Evolutionary conservation across 92 coral and sea anemone genomes (phyloP).

Genomic region (Desmophyllum pertusum): DNA sequence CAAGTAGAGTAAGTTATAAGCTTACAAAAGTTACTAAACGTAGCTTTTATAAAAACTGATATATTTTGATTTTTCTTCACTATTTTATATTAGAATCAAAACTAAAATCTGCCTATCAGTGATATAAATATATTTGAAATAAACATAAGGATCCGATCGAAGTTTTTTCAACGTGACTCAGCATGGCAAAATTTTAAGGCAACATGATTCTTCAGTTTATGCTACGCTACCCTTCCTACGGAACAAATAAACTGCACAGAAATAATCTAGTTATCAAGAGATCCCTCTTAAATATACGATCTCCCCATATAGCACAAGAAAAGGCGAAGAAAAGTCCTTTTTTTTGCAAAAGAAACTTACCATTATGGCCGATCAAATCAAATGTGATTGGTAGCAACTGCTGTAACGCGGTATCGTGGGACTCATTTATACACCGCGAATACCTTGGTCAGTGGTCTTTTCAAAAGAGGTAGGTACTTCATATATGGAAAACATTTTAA

Average conservation of each 20-base stretch:
- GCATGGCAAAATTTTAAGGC: background rate
- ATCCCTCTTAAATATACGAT: background rate
- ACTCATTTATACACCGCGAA: background rate
- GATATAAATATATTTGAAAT: background rate
- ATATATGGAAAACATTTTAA: background rate
- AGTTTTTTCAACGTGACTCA: slow-evolving; percentile 31
- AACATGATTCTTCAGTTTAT: background rate
- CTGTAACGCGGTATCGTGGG: slow-evolving; percentile 16
- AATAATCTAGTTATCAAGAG: background rate
- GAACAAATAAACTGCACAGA: background rate
- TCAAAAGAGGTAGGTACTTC: background rate
- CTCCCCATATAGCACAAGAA: background rate
- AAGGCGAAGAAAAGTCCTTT: background rate
- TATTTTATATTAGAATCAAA: background rate
- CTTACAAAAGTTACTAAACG: background rate
- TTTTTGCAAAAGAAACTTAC: slow-evolving; percentile 34
- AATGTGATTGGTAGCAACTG: slow-evolving; percentile 18
- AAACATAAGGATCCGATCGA: background rate
- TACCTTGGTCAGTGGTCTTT: slow-evolving; percentile 17
- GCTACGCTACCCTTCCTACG: background rate
- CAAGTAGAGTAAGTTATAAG: background rate
- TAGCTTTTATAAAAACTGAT: background rate
- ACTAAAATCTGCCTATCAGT: background rate
- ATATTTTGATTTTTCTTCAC: background rate
- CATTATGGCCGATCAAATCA: slow-evolving; percentile 4